A percentile compares a stretch with the other conserved stretches of the same genome.
Evolutionary conservation across 2,113 vertebrate genomes (phyloP).

Genomic region (Laticauda laticaudata): DNA sequence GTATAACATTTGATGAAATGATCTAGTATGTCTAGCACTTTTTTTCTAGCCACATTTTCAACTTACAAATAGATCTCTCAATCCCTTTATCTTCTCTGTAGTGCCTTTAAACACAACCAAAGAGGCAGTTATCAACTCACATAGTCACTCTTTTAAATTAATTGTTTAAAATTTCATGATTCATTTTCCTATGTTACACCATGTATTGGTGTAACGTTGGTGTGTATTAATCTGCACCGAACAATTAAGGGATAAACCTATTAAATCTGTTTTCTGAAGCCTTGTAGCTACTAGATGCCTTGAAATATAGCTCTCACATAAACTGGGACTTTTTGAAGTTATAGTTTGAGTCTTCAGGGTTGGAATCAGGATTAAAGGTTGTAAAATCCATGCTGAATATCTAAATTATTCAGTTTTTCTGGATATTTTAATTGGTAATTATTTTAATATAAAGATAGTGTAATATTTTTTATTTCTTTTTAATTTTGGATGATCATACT

Average conservation of each 20-base stretch:
- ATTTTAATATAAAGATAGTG: slow-evolving; percentile 10
- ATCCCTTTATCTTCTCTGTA: not conserved
- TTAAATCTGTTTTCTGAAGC: not conserved
- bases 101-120: not conserved
- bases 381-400: not conserved
- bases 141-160: not conserved
- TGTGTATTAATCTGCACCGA: not conserved
- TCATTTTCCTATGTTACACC: not conserved
- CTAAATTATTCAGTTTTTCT: not conserved
- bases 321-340: not conserved
- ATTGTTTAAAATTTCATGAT: not conserved
- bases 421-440: slow-evolving; percentile 41
- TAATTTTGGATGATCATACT: not conserved
- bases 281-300: not conserved
- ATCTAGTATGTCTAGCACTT: not conserved
- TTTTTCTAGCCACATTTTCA: not conserved
- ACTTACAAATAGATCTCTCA: not conserved
- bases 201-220: not conserved
- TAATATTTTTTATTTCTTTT: not conserved
- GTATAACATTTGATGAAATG: not conserved
- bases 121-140: not conserved
- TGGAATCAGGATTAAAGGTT: not conserved
- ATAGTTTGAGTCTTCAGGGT: not conserved
- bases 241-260: not conserved
- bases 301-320: not conserved